A percentile compares a stretch with the other conserved stretches of the same genome.
Conservation (phyloP, 2,113 vertebrate species). For the Noturus placidus region DNA sequence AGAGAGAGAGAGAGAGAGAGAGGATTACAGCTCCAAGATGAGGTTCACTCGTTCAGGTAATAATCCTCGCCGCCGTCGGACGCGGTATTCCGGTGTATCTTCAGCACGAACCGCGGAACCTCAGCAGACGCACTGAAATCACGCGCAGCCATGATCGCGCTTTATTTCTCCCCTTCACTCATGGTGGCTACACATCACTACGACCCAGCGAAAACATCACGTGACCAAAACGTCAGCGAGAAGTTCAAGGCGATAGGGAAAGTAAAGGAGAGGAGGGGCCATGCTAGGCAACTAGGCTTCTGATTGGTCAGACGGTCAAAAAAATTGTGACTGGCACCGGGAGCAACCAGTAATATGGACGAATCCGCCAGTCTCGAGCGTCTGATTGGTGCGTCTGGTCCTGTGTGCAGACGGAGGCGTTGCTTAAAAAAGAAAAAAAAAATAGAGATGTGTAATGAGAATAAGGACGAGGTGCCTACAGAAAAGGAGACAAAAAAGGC, state of each 20-base stretch:
- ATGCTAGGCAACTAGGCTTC: not conserved
- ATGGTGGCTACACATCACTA: conserved; percentile 61
- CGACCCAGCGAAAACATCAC: conserved; percentile 74
- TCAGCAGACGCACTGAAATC: conserved; percentile 38
- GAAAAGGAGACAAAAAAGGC: conserved; percentile 34
- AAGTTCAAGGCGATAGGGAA: conserved; percentile 30
- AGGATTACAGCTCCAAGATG: conserved; percentile 29
- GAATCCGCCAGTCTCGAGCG: not conserved
- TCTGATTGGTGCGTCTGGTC: conserved; percentile 41
- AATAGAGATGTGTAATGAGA: conserved; percentile 42
- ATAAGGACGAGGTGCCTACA: conserved; percentile 33
- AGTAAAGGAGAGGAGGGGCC: not conserved
- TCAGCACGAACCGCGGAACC: conserved; percentile 50
- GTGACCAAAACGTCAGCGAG: conserved; percentile 62
- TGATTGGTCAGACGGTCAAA: conserved; percentile 40
- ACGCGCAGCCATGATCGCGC: conserved; percentile 50
- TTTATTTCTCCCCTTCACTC: conserved; percentile 58
- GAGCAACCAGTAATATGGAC: conserved; percentile 36
- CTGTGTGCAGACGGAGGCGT: conserved; percentile 40
- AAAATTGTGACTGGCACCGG: conserved; percentile 22
- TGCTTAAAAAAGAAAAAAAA: conserved; percentile 7
- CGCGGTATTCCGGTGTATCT: conserved; percentile 41
- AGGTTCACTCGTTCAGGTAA: conserved; percentile 30
- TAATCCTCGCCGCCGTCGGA: conserved; percentile 50
- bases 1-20: not conserved